Percentiles rank a stretch among this genome's conserved stretches.
These are phyloP conservation scores for Clistopyga incitator DNA, from an alignment of 2,888 invertebrate species.

Conservation along the genomic window DNA sequence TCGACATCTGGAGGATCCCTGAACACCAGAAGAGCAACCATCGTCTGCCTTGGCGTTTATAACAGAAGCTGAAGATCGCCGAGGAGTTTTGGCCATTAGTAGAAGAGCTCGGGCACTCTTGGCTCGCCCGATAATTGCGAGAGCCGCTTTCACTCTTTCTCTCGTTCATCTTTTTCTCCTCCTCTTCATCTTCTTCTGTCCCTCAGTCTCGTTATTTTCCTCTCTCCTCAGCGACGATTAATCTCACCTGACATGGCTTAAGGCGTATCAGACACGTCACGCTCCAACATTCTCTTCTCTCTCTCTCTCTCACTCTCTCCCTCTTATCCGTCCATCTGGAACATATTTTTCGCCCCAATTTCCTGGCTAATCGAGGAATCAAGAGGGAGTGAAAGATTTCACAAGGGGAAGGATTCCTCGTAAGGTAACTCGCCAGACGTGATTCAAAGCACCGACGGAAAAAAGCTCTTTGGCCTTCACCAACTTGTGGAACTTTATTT, in stretches of 20 bases:
- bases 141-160: slow-evolving; percentile 51
- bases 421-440: too few relatives aligned
- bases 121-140: slow-evolving; percentile 75
- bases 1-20: slow-evolving; percentile 63
- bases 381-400: slow-evolving; percentile 2
- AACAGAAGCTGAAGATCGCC: slow-evolving; percentile 37
- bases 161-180: slow-evolving; percentile 29
- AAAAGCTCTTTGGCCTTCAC: too few relatives aligned
- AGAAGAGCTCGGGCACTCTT: slow-evolving; percentile 68
- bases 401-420: background rate
- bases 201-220: slow-evolving; percentile 29
- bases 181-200: slow-evolving; percentile 6
- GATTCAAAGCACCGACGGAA: too few relatives aligned
- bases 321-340: background rate
- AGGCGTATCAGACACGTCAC: slow-evolving; percentile 42
- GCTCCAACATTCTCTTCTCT: slow-evolving; percentile 8
- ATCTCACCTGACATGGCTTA: slow-evolving; percentile 55
- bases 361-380: slow-evolving; percentile 42
- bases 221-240: slow-evolving; percentile 59
- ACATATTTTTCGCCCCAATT: slow-evolving; percentile 22
- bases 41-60: slow-evolving; percentile 36
- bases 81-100: slow-evolving; percentile 72
- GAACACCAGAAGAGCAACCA: slow-evolving; percentile 49
- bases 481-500: too few relatives aligned
- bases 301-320: background rate